These are phyloP conservation scores for Hybognathus amarus DNA, from an alignment of 2,797 vertebrate genomes.

Conservation along the genomic window DNA sequence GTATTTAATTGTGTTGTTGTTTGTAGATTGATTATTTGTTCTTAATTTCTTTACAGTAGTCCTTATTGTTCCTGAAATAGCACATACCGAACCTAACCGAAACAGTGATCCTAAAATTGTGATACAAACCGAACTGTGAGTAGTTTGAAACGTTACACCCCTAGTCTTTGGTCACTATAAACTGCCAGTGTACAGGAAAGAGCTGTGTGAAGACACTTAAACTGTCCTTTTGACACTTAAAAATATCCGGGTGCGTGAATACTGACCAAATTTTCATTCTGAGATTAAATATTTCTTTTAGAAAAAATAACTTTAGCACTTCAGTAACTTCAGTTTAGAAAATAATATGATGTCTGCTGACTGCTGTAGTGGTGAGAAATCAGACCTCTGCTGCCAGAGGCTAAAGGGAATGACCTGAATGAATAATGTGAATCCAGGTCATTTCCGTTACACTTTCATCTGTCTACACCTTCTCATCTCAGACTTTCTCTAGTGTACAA, in stretches of 20 bases:
- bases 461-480: constrained; percentile 14
- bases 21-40: too few relatives aligned
- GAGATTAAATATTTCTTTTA: neutral
- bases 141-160: too few relatives aligned
- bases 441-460: constrained; percentile 33
- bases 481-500: neutral
- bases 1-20: too few relatives aligned
- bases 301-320: neutral
- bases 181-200: too few relatives aligned
- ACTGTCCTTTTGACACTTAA: neutral
- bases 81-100: too few relatives aligned
- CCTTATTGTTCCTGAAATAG: too few relatives aligned
- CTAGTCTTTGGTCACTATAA: neutral
- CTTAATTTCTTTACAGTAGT: too few relatives aligned
- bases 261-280: neutral
- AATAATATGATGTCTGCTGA: neutral
- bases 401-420: constrained; percentile 44
- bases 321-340: neutral
- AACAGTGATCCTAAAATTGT: too few relatives aligned
- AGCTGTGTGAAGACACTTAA: neutral
- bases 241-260: neutral
- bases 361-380: neutral
- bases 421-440: constrained; percentile 39
- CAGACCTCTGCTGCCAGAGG: constrained; percentile 36
- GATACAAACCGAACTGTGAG: too few relatives aligned